These are phyloP conservation scores for western clawed frog (Xenopus tropicalis) DNA, from an alignment of 2,113 vertebrate species.

Conservation along the genomic window DNA sequence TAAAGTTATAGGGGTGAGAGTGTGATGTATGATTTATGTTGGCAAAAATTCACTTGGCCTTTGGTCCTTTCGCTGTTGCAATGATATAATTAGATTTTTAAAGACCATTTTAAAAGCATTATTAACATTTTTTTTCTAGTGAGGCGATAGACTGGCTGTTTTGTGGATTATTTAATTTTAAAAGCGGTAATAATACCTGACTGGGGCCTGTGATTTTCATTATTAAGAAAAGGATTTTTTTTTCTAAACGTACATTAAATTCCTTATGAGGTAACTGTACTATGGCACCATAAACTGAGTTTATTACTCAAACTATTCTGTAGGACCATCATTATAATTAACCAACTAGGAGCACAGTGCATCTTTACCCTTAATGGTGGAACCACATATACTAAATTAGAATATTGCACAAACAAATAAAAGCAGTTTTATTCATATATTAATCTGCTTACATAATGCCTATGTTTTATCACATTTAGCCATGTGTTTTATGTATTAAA, in stretches of 20 bases:
- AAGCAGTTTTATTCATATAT: too few relatives aligned
- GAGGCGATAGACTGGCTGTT: constrained; percentile 79
- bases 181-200: constrained; percentile 76
- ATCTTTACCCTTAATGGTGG: neutral
- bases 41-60: constrained; percentile 89
- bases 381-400: neutral
- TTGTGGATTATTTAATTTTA: constrained; percentile 80
- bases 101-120: constrained; percentile 93
- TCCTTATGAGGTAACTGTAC: constrained; percentile 60
- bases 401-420: neutral
- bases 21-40: constrained; percentile 87
- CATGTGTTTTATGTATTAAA: too few relatives aligned
- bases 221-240: constrained; percentile 70
- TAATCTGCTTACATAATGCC: too few relatives aligned
- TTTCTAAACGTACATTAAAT: constrained; percentile 55
- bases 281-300: constrained; percentile 14
- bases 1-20: constrained; percentile 58
- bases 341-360: neutral
- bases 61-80: constrained; percentile 87
- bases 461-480: too few relatives aligned
- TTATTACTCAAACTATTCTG: constrained; percentile 37
- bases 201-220: constrained; percentile 69
- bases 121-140: constrained; percentile 77
- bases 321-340: constrained; percentile 21
- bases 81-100: constrained; percentile 94